Percentiles rank a stretch among this genome's conserved stretches.
Conservation (phyloP, 2,113 vertebrate species). For the Lynx canadensis region DNA sequence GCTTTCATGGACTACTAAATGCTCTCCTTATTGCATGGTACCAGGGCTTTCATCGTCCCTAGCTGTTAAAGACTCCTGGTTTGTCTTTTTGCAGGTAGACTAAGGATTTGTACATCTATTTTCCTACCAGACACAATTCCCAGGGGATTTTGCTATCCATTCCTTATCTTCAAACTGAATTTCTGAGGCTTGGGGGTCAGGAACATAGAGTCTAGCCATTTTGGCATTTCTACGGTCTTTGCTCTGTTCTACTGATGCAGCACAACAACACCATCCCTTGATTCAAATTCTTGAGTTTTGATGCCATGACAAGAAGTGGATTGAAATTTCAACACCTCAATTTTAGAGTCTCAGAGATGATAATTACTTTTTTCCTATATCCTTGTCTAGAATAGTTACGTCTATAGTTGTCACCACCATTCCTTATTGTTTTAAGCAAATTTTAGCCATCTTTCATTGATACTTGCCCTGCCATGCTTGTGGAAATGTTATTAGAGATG, state of each 20-base stretch:
- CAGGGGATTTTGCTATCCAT: neutral
- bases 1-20: neutral
- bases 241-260: neutral
- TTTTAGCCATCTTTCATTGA: neutral
- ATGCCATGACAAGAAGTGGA: neutral
- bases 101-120: neutral
- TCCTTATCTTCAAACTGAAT: neutral
- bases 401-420: neutral
- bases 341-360: neutral
- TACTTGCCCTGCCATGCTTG: neutral
- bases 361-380: neutral
- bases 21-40: neutral
- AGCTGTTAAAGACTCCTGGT: neutral
- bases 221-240: neutral
- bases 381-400: neutral
- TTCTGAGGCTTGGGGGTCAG: neutral
- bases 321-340: neutral
- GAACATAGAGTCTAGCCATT: neutral
- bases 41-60: neutral
- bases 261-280: neutral
- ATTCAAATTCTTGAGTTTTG: neutral
- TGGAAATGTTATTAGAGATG: neutral
- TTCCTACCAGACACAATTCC: neutral
- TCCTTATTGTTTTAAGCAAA: neutral
- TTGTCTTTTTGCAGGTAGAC: neutral